Conservation (phyloP, 2,888 invertebrate genomes). For the Ceramica pisi region DNA sequence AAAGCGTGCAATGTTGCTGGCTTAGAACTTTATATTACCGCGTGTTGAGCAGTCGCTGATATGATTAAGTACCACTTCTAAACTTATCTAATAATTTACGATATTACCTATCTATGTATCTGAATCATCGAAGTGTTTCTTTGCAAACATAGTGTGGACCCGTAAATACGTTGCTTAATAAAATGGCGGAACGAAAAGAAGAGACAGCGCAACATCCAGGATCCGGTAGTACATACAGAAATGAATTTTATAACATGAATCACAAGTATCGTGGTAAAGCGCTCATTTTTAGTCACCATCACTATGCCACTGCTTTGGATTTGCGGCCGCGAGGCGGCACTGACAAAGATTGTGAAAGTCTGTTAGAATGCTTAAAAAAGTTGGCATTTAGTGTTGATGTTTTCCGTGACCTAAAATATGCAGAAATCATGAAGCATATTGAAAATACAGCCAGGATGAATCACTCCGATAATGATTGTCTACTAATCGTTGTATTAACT, state of each 20-base stretch:
- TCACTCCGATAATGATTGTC: slow-evolving; percentile 95
- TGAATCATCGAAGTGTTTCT: neutral
- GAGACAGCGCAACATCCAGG: slow-evolving; percentile 3
- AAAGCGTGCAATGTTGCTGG: neutral
- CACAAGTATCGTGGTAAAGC: slow-evolving; percentile 95
- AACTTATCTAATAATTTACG: neutral
- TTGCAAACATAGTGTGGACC: slow-evolving; percentile 1
- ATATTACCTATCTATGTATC: neutral
- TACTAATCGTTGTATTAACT: slow-evolving; percentile 95
- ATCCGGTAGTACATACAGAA: neutral
- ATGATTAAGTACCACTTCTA: neutral
- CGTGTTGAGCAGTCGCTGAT: neutral
- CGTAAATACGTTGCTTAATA: neutral
- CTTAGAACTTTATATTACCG: neutral
- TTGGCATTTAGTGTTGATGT: slow-evolving; percentile 94
- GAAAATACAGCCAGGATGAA: slow-evolving; percentile 93
- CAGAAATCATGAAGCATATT: slow-evolving; percentile 92
- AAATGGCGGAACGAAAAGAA: slow-evolving; percentile 35
- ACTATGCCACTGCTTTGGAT: slow-evolving; percentile 93
- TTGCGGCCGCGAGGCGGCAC: slow-evolving; percentile 95
- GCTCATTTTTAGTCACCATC: slow-evolving; percentile 97
- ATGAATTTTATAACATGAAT: slow-evolving; percentile 95
- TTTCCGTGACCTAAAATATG: slow-evolving; percentile 93
- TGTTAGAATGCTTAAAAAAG: slow-evolving; percentile 91
- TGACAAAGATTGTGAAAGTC: slow-evolving; percentile 94